Evolutionary conservation across 2,888 invertebrate genomes (phyloP), one percentile per base, ranked within the genome.

Genomic region (Tricholauxania praeusta): DNA sequence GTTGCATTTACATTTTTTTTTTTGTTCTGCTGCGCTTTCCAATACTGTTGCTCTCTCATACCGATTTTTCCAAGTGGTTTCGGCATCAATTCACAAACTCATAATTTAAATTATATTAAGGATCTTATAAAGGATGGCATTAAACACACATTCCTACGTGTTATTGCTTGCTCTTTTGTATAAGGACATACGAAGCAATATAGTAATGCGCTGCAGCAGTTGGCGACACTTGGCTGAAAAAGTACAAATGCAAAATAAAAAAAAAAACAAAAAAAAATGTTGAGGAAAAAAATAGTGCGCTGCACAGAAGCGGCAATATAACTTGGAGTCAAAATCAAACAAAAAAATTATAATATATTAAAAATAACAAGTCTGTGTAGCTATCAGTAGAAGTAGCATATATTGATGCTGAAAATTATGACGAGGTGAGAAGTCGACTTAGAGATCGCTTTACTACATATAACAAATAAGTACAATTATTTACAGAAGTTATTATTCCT

Each of bases 91-190:
- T 62, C 63, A 19, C 49, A 70, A 62, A 63, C 62, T 52, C 70
- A 70, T 70, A 62, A 70, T 70, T 70, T 70, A 70, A 70, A 63
- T 70, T 70, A 70, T 70, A 70, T 63, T 63, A 53, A 63, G 53
- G 62, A 70, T 70, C 62, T 47, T 19, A 62, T 63, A 63, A 62
- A 70, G 53, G 47, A 62, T 28, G 70, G 19, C 62, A 47, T 62
- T 52, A 32, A 62, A 70, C 63, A 70, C 47, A 70, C 53, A 62
- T 53, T 70, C 70, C 39, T 14, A 32, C 39, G 53, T 70, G 51
- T 52, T 62, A 8, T 22, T 32, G 28, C 19, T n/a, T 28, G 49
- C 62, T 62, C 3, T 52, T 70, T 52, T 39, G 62, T 62, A 28
- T 28, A 49, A 69, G 69, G 32, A 60, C 60, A 60, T 70, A 53